Evolutionary conservation across 2,113 vertebrate species (phyloP), one percentile per base, ranked within the genome.

Genomic region (Elanoides forficatus): DNA sequence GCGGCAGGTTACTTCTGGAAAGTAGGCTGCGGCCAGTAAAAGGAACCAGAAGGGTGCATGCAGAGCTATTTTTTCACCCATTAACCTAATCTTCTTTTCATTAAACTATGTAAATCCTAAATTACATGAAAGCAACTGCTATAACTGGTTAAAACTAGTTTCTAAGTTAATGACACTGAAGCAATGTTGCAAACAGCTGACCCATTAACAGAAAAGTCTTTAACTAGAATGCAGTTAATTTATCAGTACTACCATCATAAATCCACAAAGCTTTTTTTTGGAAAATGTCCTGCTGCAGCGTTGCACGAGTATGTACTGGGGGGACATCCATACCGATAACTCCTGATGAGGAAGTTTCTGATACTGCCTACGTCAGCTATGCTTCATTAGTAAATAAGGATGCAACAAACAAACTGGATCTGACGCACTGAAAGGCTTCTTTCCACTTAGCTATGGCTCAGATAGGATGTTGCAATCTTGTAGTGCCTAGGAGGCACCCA

Each of bases 81-180:
- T 94, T 97, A 96, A 89, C 81, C 76, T 95, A 93, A 95, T 92
- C 62, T 93, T 87, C 86, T 88, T 90, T 92, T 96, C 95, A 82
- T 93, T 95, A 92, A 91, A 96, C 42, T 89, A 94, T 32, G 93
- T 95, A 96, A 96, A 90, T 96, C 95, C 79, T 79, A 76, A 94
- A 81, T 67, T 91, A 86, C 88, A 73, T 48, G 43, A 86, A 94
- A 90, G 58, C 58, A 95, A 88, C 88, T 86, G 25, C 71, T 79
- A 8, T 65, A 84, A 95, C 92, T 73, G 43, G 78, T 93, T 95
- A 96, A 91, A 94, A 90, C 76, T 47, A 82, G 96, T 88, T 96
- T 72, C 82, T 47, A 84, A 94, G 62, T 86, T 95, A 93, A 96
- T 66, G 90, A 79, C 63, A 87, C 42, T 63, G 78, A 93, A 95